Evolutionary conservation across 2,113 vertebrate species (phyloP), one percentile per base, ranked within the genome.

Genomic region (Origma solitaria): DNA sequence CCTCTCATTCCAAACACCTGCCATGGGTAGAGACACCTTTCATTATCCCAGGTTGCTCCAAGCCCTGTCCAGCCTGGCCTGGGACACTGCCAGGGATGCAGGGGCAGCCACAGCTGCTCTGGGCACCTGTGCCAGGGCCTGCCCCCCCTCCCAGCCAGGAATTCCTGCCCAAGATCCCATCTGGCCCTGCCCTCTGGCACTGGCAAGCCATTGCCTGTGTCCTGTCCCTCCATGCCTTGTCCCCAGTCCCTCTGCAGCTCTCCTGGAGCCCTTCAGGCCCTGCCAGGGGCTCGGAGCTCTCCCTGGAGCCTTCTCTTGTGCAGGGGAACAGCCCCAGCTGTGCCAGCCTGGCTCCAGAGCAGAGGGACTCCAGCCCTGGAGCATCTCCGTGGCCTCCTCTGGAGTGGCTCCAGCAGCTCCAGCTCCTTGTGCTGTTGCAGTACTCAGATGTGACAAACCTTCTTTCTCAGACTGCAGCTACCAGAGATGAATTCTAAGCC

Each of bases 41-140:
- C 58, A 57, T 6, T 10, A 0, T 11, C 11, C 42, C 50, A 50
- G 21, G 50, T 0, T 8, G 35, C 9, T 35, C 21, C 49, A 8
- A 38, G 9, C n/a, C 30, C n/a, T 0, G 0, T 70, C 56, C 75
- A 79, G 0, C 35, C 65, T 31, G 25, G 9, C 14, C 65, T 25
- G 2, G 30, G 7, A 0, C 57, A 42, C 35, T 80, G 0, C 40
- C 49, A 80, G 49, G 75, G 75, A 64, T 64, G 10, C 66, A 82
- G 73, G 38, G 38, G 2, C 73, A 87, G 72, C 18, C 83, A 6
- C 62, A 77, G 72, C 62, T 86, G 22, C 72, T 77, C 33, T 68
- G 72, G 72, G 6, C 68, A 12, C 45, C 72, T 69, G 72, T 1
- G 62, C 38, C 72, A 69, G 62, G 44, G 14, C 27, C 45, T 68